Percentiles rank a stretch among this genome's conserved stretches.
phyloP scores from a whole-genome alignment of 2,113 vertebrate genomes.

The Serinus canaria region DNA sequence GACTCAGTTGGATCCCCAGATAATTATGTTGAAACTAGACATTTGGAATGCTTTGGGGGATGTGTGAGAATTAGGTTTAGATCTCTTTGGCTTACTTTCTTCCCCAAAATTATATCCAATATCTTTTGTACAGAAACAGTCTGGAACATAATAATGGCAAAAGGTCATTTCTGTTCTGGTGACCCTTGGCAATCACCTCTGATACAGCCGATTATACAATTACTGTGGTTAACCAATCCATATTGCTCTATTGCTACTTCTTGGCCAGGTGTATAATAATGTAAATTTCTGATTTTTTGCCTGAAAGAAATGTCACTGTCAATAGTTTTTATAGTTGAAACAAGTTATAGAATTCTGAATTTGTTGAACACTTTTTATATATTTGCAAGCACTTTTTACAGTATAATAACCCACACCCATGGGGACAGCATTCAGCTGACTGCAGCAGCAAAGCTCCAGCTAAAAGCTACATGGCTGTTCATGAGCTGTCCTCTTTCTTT shows the following conservation, averaged over 20 bases:
- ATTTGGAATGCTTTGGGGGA: not conserved
- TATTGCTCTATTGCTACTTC: not conserved
- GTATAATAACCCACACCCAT: not conserved
- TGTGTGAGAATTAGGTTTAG: not conserved
- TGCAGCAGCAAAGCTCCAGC: not conserved
- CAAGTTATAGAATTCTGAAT: not conserved
- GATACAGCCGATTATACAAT: not conserved
- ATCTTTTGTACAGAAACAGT: not conserved
- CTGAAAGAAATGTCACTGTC: not conserved
- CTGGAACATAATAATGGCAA: not conserved
- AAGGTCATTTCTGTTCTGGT: not conserved
- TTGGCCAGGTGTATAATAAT: not conserved
- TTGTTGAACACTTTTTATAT: not conserved
- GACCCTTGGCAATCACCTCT: not conserved
- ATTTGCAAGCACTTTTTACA: not conserved
- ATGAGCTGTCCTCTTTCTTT: not conserved
- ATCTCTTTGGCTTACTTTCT: not conserved
- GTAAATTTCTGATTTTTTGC: not conserved
- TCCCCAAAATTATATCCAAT: not conserved
- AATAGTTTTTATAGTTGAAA: not conserved
- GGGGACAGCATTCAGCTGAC: not conserved
- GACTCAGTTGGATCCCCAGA: not conserved
- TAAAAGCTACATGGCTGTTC: not conserved
- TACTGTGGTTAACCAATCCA: not conserved
- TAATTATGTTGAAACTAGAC: not conserved